Conservation (phyloP, 2,113 vertebrate species). For the Proterorhinus semilunaris region DNA sequence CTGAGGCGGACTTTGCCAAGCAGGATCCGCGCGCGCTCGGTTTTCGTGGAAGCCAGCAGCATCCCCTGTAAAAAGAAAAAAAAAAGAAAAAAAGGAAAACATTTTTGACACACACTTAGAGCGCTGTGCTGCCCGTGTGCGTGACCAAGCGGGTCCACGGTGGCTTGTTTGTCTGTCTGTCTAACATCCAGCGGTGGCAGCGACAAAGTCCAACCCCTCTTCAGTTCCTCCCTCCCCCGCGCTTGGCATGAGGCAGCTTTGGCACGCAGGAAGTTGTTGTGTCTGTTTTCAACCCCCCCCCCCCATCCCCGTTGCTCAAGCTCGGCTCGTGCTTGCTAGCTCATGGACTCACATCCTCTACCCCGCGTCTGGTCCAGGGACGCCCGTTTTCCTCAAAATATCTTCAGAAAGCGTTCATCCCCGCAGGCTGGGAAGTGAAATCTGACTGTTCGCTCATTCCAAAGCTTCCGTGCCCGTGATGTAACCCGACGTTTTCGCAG, state of each 20-base stretch:
- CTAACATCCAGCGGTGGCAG: constrained; percentile 52
- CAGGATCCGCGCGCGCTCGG: constrained; percentile 59
- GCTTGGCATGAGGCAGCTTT: constrained; percentile 52
- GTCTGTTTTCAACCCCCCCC: constrained; percentile 71
- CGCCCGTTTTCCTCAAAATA: constrained; percentile 56
- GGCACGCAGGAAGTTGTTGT: constrained; percentile 59
- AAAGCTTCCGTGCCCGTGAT: constrained; percentile 10
- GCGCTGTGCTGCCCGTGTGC: constrained; percentile 6
- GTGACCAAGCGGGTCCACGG: constrained; percentile 8
- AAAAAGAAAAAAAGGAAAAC: constrained; percentile 40
- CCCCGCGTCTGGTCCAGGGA: constrained; percentile 42
- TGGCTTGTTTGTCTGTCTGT: constrained; percentile 17
- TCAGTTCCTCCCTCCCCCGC: constrained; percentile 54
- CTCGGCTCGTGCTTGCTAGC: neutral
- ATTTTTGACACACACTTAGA: constrained; percentile 50
- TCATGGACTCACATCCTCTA: constrained; percentile 19
- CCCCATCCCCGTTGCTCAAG: constrained; percentile 19
- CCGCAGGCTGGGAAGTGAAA: constrained; percentile 17
- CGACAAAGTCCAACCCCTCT: constrained; percentile 52
- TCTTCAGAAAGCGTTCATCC: constrained; percentile 36
- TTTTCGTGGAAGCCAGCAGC: constrained; percentile 61
- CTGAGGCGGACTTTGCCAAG: constrained; percentile 66
- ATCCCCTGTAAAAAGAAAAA: constrained; percentile 21
- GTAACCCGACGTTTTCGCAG: constrained; percentile 23
- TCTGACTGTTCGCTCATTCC: constrained; percentile 14